phyloP scores from a whole-genome alignment of 1,140 invertebrate species.

The Trichogramma pretiosum region DNA sequence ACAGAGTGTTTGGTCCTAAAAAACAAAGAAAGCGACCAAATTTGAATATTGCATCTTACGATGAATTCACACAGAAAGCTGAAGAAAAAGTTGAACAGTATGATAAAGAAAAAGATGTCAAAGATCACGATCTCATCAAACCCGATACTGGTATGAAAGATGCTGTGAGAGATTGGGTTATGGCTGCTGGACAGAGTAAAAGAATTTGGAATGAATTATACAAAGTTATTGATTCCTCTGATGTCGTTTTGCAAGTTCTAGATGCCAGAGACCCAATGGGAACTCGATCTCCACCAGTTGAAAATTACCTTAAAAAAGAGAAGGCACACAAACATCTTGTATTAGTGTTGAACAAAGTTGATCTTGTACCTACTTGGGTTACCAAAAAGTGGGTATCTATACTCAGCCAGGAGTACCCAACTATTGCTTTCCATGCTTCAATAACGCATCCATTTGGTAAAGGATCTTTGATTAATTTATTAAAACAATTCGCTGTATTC shows the following conservation, averaged over 20 bases:
- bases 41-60: conserved; percentile 62
- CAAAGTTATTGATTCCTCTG: conserved; percentile 98
- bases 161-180: conserved; percentile 72
- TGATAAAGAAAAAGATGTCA: conserved; percentile 56
- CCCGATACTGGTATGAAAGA: conserved; percentile 74
- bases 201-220: conserved; percentile 99
- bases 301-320: conserved; percentile 69
- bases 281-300: conserved; percentile 86
- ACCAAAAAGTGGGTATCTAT: conserved; percentile 93
- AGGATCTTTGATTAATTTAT: conserved; percentile 90
- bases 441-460: conserved; percentile 98
- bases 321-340: conserved; percentile 71
- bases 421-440: conserved; percentile 96
- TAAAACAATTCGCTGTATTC: conserved; percentile 93
- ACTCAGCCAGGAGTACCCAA: conserved; percentile 90
- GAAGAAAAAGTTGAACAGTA: conserved; percentile 68
- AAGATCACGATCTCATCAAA: conserved; percentile 73
- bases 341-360: conserved; percentile 71
- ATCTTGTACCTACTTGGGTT: conserved; percentile 94
- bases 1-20: conserved; percentile 91
- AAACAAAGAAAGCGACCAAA: conserved; percentile 86
- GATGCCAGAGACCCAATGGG: conserved; percentile 94
- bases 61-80: conserved; percentile 61
- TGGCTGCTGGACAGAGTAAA: conserved; percentile 89
- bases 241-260: conserved; percentile 89